Base-by-base conservation (phyloP, 1,140 invertebrate genomes). In the Camponotus pennsylvanicus region DNA sequence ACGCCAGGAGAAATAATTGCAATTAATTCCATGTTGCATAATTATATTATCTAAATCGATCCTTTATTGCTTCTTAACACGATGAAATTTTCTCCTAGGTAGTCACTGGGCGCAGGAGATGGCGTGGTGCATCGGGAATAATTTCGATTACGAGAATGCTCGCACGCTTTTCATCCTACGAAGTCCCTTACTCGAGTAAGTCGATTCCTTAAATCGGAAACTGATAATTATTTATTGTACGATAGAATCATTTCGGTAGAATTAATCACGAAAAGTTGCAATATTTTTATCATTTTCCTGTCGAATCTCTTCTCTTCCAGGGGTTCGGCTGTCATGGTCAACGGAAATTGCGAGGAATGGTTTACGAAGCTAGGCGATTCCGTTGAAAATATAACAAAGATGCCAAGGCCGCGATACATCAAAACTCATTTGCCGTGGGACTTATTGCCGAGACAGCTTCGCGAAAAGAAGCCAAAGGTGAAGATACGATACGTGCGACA, bases 41-140 rank as follows among this genome's bases (percentile, higher is more conserved):
- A 63, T 59, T 21, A 21, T 59, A 9, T 59, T 59, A 57, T 18
- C 0, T 57, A n/a, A 21, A 40, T 8, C 3, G 6, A 5, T 27
- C 42, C 59, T 59, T 1, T 40, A 11, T 76, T 13, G 2, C 1
- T 59, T 75, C n/a, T 40, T 59, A 9, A 40, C 8, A 59, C 1
- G 5, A 11, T 40, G 9, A 15, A 64, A 40, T 21, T 32, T 57
- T 49, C 21, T 87, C 82, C 92, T 91, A 97, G 98, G 98, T 42
- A 98, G 98, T 55, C 98, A 98, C 3, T 98, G 98, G 98, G 96
- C 97, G 9, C 98, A 98, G 93, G 98, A 99, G 95, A 98, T 98
- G 96, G 96, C 98, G 3, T 98, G 98, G 98, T 95, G 98, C 27
- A 96, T 98, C 42, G 97, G 96, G 6, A 97, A 98, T 92, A 96